phyloP scores from a whole-genome alignment of 2,797 vertebrate genomes.

The Neosalanx taihuensis region DNA sequence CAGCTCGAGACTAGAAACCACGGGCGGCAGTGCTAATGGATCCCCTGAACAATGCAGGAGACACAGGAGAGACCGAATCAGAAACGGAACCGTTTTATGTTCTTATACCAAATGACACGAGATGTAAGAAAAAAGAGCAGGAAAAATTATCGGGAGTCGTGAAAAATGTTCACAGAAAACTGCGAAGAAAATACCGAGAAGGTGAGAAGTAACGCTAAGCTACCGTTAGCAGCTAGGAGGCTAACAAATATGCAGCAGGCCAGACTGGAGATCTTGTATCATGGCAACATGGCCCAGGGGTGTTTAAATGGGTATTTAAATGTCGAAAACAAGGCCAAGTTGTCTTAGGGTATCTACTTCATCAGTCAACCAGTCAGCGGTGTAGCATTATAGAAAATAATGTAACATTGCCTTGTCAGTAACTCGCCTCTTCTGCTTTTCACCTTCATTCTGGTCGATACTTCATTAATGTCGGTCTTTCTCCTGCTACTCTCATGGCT shows the following conservation, averaged over 20 bases:
- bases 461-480: too few species aligned
- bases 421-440: too few species aligned
- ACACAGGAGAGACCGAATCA: conserved; percentile 61
- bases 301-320: conserved; percentile 15
- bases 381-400: neutral
- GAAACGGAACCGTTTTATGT: conserved; percentile 39
- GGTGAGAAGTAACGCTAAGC: conserved; percentile 67
- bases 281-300: neutral
- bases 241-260: neutral
- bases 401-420: too few species aligned
- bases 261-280: neutral
- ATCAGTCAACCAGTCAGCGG: neutral
- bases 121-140: conserved; percentile 79
- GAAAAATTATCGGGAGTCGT: conserved; percentile 94
- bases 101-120: conserved; percentile 49
- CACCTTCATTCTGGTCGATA: too few species aligned
- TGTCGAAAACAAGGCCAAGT: conserved; percentile 4
- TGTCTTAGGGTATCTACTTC: neutral
- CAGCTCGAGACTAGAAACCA: conserved; percentile 33
- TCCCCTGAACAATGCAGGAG: conserved; percentile 57
- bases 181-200: conserved; percentile 95
- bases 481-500: too few species aligned
- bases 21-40: conserved; percentile 64
- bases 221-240: conserved; percentile 8
- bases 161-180: conserved; percentile 91